phyloP scores from a whole-genome alignment of 2,888 invertebrate genomes.

The Asteroscopus sphinx region DNA sequence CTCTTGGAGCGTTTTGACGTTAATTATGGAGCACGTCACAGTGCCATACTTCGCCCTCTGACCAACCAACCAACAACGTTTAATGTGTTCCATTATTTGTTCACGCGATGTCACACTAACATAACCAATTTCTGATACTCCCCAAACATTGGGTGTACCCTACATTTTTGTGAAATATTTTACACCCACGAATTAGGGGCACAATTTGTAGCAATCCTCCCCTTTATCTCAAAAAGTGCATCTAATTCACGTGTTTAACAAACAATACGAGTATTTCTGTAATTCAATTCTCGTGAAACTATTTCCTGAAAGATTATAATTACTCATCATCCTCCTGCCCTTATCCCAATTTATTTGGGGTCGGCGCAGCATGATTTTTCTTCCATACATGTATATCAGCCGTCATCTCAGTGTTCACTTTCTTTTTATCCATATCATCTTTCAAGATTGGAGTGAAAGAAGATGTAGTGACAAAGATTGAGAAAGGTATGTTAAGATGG shows the following conservation, averaged over 20 bases:
- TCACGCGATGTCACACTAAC: slow-evolving; percentile 53
- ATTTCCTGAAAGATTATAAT: neutral
- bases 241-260: neutral
- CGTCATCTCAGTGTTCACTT: no score
- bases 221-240: neutral
- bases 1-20: slow-evolving; percentile 48
- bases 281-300: neutral
- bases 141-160: slow-evolving; percentile 4
- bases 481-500: no score
- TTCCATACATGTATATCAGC: no score
- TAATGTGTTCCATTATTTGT: slow-evolving; percentile 60
- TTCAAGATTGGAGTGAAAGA: no score
- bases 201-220: neutral
- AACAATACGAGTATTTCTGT: neutral
- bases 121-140: slow-evolving; percentile 25
- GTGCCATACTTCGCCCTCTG: slow-evolving; percentile 44
- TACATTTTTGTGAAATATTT: slow-evolving; percentile 20
- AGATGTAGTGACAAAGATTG: no score
- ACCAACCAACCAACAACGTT: slow-evolving; percentile 48
- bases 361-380: no score
- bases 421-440: no score
- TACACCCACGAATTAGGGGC: slow-evolving; percentile 5
- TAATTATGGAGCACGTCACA: slow-evolving; percentile 51
- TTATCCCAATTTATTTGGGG: no score
- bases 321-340: no score